Evolutionary conservation across 2,113 vertebrate genomes (phyloP).

Genomic region (Erinaceus europaeus): DNA sequence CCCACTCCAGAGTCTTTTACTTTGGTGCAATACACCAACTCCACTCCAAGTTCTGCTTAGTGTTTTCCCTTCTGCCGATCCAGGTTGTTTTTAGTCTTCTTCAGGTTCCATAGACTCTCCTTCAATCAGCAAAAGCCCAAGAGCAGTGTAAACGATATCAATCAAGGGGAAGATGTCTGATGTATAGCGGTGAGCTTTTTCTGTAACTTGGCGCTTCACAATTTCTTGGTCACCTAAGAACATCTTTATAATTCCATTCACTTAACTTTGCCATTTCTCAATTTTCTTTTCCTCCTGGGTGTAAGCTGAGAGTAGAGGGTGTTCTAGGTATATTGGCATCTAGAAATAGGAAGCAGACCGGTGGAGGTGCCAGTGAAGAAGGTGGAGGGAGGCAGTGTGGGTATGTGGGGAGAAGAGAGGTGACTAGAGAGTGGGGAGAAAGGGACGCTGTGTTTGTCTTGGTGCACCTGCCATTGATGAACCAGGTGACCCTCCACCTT

Average conservation of each 20-base stretch:
- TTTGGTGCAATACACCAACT: no score
- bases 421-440: background rate
- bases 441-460: background rate
- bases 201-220: no score
- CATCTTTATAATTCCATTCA: background rate
- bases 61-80: no score
- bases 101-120: background rate
- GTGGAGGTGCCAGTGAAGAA: background rate
- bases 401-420: background rate
- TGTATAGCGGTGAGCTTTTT: background rate
- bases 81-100: no score
- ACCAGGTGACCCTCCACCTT: no score
- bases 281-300: background rate
- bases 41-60: no score
- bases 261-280: background rate
- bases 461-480: background rate
- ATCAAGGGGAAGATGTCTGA: background rate
- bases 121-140: background rate
- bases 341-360: background rate
- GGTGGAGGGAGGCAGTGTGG: background rate
- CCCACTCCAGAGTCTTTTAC: no score
- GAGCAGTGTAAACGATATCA: background rate
- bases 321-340: background rate
- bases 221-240: background rate
- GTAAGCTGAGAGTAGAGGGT: background rate